phyloP scores from a whole-genome alignment of 92 coral and sea anemone genomes.

The Actinernus sp. region DNA sequence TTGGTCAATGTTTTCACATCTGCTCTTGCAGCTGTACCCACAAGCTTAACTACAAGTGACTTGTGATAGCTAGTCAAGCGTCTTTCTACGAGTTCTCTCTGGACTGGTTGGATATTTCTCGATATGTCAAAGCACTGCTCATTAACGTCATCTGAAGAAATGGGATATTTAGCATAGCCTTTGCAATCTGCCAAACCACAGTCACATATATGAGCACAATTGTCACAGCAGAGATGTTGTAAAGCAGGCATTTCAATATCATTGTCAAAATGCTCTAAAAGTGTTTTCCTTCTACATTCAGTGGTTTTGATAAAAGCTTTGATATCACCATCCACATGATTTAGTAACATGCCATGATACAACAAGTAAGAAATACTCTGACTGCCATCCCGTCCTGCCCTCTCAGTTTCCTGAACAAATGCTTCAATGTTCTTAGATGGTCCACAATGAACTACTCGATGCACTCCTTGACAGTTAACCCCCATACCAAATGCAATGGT shows the following conservation, averaged over 20 bases:
- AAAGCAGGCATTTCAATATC: slow-evolving; percentile 8
- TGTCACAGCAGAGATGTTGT: slow-evolving; percentile 58
- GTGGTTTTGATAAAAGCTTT: slow-evolving; percentile 16
- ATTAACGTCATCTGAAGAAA: slow-evolving; percentile 16
- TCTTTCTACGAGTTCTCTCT: slow-evolving; percentile 10
- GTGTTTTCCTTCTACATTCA: slow-evolving; percentile 33
- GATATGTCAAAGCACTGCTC: slow-evolving; percentile 6
- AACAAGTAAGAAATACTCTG: slow-evolving; percentile 20
- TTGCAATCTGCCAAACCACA: slow-evolving; percentile 62
- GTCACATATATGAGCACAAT: slow-evolving; percentile 49
- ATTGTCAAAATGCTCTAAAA: slow-evolving; percentile 46
- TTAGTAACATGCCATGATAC: slow-evolving; percentile 43
- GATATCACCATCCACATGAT: slow-evolving; percentile 45
- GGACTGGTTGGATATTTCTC: slow-evolving; percentile 12
- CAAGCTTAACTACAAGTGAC: neutral
- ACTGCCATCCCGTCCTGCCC: slow-evolving; percentile 45
- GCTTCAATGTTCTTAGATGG: slow-evolving; percentile 44
- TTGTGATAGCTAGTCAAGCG: slow-evolving; percentile 11
- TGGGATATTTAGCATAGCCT: slow-evolving; percentile 29
- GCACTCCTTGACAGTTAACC: too few species aligned
- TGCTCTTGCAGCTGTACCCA: slow-evolving; percentile 21
- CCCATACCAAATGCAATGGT: slow-evolving; percentile 46
- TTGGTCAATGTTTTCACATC: slow-evolving; percentile 40
- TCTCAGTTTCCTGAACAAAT: too few species aligned
- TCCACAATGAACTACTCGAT: slow-evolving; percentile 29